Base-by-base conservation (phyloP, 2,888 invertebrate species). In the Stenurella melanura region DNA sequence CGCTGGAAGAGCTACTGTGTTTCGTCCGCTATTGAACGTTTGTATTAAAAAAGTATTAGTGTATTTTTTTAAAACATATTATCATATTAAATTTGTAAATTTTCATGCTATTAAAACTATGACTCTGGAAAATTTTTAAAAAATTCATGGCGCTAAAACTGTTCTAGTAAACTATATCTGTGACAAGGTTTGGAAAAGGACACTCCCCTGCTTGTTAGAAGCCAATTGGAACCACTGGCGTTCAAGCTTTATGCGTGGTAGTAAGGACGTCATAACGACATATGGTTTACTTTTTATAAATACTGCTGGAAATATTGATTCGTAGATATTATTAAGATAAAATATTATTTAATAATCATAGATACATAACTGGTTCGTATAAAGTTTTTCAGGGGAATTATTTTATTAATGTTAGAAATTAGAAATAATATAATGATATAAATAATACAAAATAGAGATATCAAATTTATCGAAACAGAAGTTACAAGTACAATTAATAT, bases 231-330 rank as follows among this genome's bases (percentile, higher is more conserved):
- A 30, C 17, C 12, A 11, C 0, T 57, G 21, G 11, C 34, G 34
- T n/a, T 9, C 56, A 10, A 34, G n/a, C 19, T 34, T 69, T 69
- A 11, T 34, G 69, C 58, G 69, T 69, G 57, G 69, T 57, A 57
- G 69, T 69, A 58, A 34, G 26, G 57, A 69, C 69, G 69, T 69
- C 69, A 69, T 1, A 67, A 26, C 67, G 38, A 19, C 64, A 64
- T 64, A 64, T 64, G 64, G 38, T 64, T 12, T 42, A 50, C 42
- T 64, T 42, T 18, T 34, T n/a, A 34, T 21, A 12, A 60, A n/a
- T 34, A 30, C 61, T n/a, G 9, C 42, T 21, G 6, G 42, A 42
- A 42, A 64, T 64, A 64, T 64, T 64, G 64, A 64, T 64, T 64
- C 18, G 30, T n/a, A 60, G 21, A 60, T 60, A 60, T 19, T 58